A percentile compares a stretch with the other conserved stretches of the same genome.
phyloP scores from a whole-genome alignment of 2,797 vertebrate species.

The Morus bassanus region DNA sequence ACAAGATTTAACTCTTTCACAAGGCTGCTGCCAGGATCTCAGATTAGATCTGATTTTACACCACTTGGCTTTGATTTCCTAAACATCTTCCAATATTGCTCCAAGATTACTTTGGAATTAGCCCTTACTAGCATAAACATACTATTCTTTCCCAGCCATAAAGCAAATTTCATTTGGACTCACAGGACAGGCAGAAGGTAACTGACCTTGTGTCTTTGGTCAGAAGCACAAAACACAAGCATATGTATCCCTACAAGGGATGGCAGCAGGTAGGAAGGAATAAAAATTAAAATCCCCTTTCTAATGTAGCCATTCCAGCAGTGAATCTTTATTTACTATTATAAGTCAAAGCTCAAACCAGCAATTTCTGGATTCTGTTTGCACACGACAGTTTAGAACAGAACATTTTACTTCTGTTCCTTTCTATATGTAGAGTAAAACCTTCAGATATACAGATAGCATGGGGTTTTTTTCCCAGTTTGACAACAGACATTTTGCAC shows the following conservation, averaged over 20 bases:
- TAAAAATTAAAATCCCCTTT: neutral
- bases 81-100: neutral
- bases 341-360: neutral
- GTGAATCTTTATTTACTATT: neutral
- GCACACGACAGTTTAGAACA: neutral
- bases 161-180: neutral
- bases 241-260: neutral
- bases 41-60: neutral
- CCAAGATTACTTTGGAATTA: conserved; percentile 4
- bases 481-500: neutral
- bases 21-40: neutral
- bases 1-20: neutral
- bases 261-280: neutral
- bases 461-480: neutral
- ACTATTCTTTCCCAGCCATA: neutral
- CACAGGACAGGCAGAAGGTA: neutral
- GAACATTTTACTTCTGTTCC: neutral
- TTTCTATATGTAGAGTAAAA: neutral
- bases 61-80: conserved; percentile 13
- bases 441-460: neutral
- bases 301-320: neutral
- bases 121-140: neutral
- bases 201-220: neutral
- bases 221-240: neutral
- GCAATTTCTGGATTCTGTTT: neutral